Base-by-base conservation (phyloP, 2,113 vertebrate species). In the Scortum barcoo region DNA sequence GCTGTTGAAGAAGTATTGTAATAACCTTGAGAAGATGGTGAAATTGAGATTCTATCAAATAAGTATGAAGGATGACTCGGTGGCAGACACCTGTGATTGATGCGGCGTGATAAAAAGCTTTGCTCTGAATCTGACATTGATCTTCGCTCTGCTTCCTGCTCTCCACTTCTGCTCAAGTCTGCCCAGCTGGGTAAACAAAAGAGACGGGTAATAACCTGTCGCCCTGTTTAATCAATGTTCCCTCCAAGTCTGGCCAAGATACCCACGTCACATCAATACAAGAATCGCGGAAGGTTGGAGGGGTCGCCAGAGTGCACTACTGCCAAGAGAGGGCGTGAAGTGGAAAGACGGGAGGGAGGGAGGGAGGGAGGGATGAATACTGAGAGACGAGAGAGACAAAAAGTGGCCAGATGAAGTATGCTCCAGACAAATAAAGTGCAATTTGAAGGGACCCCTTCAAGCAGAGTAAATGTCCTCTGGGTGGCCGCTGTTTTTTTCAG, bases 31-130 rank as follows among this genome's bases (percentile, higher is more conserved):
- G 58, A 79, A 50, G 40, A 65, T n/a, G 22, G 16, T 73, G 63
- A 72, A 80, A 86, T 57, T 57, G 56, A 86, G 78, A 87, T 80
- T 89, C 82, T 81, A 80, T 90, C 81, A 84, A 70, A 80, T n/a
- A 80, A 72, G 68, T 80, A 44, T 79, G 67, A 86, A 8, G 53
- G 69, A 85, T 84, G 85, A 88, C 28, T 83, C 71, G 42, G 57
- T 14, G 73, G 20, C 44, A 66, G 79, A 63, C 83, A 76, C 36
- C 60, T 72, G 33, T 78, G 80, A 91, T 80, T 87, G 85, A 88
- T 86, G 74, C 3, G 0, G n/a, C 0, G 1, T 86, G 80, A 85
- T 74, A 78, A 75, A 85, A 76, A 51, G 51, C 79, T 53, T 33
- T 19, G 26, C 42, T 68, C 72, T 16, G 28, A 74, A 81, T 83